Evolutionary conservation across 1,140 invertebrate species (phyloP), one percentile per base, ranked within the genome.

Genomic region (Microplitis demolitor): DNA sequence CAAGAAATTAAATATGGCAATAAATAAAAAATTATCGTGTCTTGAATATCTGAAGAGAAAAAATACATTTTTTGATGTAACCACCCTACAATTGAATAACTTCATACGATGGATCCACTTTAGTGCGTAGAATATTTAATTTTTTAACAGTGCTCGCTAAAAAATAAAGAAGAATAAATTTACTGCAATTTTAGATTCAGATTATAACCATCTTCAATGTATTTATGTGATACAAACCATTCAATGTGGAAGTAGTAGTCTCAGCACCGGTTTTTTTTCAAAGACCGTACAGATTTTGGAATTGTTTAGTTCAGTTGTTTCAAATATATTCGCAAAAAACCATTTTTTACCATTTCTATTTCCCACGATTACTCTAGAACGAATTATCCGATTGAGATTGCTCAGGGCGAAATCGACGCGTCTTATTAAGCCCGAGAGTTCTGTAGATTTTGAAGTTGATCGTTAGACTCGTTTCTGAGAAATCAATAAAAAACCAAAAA

Each of bases 1-100:
- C 53, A 16, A 14, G 67, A 6, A 69, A 69, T 69, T 24, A 69
- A 60, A 60, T 60, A 31, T n/a, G 24, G 56, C 37, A 70, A 58
- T 37, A 69, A 60, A 69, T 69, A 60, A 31, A 61, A 45, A 31
- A 70, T 39, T 11, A 61, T 37, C 11, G 35, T 50, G 16, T 70
- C 56, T 11, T 61, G 56, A 39, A 11, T 24, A 34, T 60, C 60
- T 60, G 13, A 35, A 45, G 45, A 34, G 8, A 11, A 39, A 3
- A n/a, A 63, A 35, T 3, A 63, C 39, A 2, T 63, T 14, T 34
- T n/a, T 4, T 35, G 5, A 35, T 13, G 0, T 63, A 1, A 34
- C 34, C 5, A 37, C 37, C 11, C 61, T 34, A 63, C 35, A 63
- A 63, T n/a, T 35, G 4, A 6, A 39, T 4, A 9, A 63, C 61